A percentile compares a stretch with the other conserved stretches of the same genome.
Evolutionary conservation across 2,888 invertebrate species (phyloP).

Genomic region (Thysanoteuthis rhombus): DNA sequence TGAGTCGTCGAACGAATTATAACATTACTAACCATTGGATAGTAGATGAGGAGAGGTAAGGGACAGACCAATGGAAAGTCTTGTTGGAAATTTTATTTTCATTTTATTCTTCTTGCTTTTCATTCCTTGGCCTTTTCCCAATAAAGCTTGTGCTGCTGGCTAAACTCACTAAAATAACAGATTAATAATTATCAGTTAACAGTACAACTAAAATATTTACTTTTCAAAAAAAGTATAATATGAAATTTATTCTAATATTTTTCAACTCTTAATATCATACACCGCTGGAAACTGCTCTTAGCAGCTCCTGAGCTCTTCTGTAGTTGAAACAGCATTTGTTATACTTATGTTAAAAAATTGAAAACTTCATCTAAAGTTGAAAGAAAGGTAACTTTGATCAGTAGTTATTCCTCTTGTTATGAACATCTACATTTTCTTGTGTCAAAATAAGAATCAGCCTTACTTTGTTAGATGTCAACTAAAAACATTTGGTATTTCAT

Average conservation of each 20-base stretch:
- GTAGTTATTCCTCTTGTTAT: too few relatives aligned
- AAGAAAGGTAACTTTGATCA: too few relatives aligned
- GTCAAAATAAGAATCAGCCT: too few relatives aligned
- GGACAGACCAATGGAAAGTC: conserved; percentile 28
- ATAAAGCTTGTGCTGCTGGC: background rate
- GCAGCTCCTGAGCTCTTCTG: too few relatives aligned
- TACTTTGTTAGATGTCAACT: background rate
- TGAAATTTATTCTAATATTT: background rate
- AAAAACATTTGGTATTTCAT: background rate
- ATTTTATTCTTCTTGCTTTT: background rate
- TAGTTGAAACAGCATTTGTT: too few relatives aligned
- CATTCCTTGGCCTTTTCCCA: conserved; percentile 14
- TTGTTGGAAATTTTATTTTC: background rate
- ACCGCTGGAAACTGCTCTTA: too few relatives aligned
- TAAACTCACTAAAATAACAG: background rate
- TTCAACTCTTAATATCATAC: too few relatives aligned
- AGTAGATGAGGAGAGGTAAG: conserved; percentile 24
- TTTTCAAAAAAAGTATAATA: background rate
- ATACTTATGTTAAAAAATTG: too few relatives aligned
- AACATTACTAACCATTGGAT: conserved; percentile 23
- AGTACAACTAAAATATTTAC: background rate
- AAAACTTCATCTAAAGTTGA: too few relatives aligned
- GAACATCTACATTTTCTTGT: too few relatives aligned
- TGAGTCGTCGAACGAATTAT: conserved; percentile 1
- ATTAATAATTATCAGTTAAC: background rate